These are phyloP conservation scores for Rallus crepitans DNA, from an alignment of 2,797 vertebrate genomes.

Conservation along the genomic window DNA sequence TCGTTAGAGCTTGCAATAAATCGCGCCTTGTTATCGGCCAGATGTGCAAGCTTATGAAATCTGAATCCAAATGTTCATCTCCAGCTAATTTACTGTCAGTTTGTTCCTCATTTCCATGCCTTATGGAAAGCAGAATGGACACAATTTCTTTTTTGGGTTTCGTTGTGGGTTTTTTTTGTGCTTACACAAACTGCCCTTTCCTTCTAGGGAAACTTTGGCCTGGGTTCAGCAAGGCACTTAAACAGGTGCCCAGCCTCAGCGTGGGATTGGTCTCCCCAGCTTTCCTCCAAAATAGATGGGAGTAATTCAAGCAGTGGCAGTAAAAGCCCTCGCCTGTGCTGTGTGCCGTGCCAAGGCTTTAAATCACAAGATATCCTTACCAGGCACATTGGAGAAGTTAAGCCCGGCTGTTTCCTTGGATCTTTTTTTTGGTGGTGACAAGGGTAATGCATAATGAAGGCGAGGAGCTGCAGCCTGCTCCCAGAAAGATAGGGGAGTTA, in stretches of 20 bases:
- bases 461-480: not conserved
- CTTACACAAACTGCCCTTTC: not conserved
- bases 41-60: not conserved
- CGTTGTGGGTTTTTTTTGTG: not conserved
- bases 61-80: not conserved
- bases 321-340: accelerated
- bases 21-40: not conserved
- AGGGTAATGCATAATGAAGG: not conserved
- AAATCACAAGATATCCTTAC: not conserved
- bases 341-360: not conserved
- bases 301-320: not conserved
- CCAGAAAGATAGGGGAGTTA: not conserved
- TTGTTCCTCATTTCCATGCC: not conserved
- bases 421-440: not conserved
- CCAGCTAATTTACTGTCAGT: not conserved
- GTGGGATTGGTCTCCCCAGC: not conserved
- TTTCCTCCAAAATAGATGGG: not conserved
- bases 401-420: not conserved
- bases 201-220: not conserved
- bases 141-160: not conserved
- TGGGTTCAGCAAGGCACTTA: not conserved
- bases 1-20: not conserved
- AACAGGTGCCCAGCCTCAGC: not conserved
- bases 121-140: not conserved
- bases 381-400: not conserved